phyloP scores from a whole-genome alignment of 2,888 invertebrate species.

The Synergus laeviventris region DNA sequence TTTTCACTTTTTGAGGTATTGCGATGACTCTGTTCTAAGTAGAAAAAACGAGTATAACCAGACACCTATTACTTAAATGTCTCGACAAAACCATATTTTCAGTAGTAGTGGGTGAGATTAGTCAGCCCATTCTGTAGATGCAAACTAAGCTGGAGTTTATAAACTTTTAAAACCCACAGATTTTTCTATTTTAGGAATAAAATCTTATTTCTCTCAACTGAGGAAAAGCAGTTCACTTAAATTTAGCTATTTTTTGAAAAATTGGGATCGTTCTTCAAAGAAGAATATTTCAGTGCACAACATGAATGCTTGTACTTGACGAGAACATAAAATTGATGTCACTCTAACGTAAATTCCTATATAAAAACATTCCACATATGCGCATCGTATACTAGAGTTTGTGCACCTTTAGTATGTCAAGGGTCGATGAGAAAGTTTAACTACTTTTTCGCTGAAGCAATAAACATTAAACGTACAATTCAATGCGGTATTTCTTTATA shows the following conservation, averaged over 20 bases:
- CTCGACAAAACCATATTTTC: not conserved
- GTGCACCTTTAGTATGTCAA: slow-evolving; percentile 12
- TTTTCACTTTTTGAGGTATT: too few relatives aligned
- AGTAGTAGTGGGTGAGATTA: not conserved
- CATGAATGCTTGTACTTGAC: not conserved
- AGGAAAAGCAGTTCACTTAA: not conserved
- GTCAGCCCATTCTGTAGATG: not conserved
- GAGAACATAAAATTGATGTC: slow-evolving; percentile 13
- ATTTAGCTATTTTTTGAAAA: not conserved
- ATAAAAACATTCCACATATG: slow-evolving; percentile 6
- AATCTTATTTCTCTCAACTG: not conserved
- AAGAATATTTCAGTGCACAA: slow-evolving; percentile 14
- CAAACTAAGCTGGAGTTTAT: not conserved
- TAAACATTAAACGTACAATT: slow-evolving; percentile 21
- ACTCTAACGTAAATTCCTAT: slow-evolving; percentile 1
- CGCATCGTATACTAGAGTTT: not conserved
- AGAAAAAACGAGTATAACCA: too few relatives aligned
- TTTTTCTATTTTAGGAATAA: not conserved
- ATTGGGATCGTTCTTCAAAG: not conserved
- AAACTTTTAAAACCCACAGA: not conserved
- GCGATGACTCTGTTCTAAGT: too few relatives aligned
- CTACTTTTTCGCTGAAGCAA: not conserved
- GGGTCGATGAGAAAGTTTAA: slow-evolving; percentile 11
- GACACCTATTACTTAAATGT: too few relatives aligned
- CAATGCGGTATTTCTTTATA: not conserved